These are phyloP conservation scores for Callosobruchus maculatus DNA, from an alignment of 2,888 invertebrate genomes.

Conservation along the genomic window DNA sequence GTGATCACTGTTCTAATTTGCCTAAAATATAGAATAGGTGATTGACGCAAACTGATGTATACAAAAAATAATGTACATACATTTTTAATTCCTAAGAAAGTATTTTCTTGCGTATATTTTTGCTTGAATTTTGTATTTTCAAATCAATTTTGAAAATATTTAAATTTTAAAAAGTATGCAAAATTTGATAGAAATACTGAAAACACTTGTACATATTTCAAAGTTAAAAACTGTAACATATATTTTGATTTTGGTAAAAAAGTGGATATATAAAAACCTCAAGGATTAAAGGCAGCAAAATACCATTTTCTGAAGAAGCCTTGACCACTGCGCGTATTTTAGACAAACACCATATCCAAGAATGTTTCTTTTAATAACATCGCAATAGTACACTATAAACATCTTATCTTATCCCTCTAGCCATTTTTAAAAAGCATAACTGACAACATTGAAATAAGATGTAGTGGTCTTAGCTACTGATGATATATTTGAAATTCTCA, in stretches of 20 bases:
- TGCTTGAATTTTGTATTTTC: conserved; percentile 42
- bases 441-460: background rate
- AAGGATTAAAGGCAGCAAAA: background rate
- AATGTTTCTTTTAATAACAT: no score
- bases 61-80: background rate
- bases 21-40: background rate
- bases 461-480: background rate
- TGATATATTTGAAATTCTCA: background rate
- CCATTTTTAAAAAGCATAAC: no score
- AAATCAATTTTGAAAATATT: conserved; percentile 39
- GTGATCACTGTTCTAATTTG: background rate
- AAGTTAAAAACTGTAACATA: background rate
- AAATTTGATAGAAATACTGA: conserved; percentile 39
- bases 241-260: background rate
- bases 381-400: no score
- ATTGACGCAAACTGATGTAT: background rate
- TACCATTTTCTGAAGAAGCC: conserved; percentile 4
- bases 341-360: no score
- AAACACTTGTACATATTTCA: background rate
- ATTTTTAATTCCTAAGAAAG: background rate
- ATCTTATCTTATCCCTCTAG: no score
- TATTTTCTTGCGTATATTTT: background rate
- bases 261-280: background rate
- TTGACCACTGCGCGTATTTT: background rate
- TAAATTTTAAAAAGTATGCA: conserved; percentile 44